phyloP scores from a whole-genome alignment of 1,140 invertebrate species.

The Pseudachorutes palmiensis region DNA sequence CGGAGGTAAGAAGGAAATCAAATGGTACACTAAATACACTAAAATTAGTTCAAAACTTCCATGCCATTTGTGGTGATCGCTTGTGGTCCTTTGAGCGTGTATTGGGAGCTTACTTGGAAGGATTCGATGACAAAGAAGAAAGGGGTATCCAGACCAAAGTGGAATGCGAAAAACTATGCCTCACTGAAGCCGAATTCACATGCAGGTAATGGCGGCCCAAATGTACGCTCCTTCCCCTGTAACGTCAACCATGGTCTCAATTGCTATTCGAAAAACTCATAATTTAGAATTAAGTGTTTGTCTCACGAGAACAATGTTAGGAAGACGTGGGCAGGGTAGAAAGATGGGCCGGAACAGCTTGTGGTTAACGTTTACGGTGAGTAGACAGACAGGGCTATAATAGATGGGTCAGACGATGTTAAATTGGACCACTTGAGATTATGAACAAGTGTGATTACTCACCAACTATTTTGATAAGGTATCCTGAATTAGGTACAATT shows the following conservation, averaged over 20 bases:
- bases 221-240: neutral
- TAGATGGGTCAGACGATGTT: too few species aligned
- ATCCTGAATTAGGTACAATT: too few species aligned
- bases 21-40: neutral
- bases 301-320: too few species aligned
- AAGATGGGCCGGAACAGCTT: too few species aligned
- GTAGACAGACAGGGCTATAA: too few species aligned
- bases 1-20: constrained; percentile 40
- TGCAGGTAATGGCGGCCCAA: constrained; percentile 41
- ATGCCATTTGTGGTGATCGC: constrained; percentile 46
- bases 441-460: too few species aligned
- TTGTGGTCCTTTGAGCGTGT: constrained; percentile 50
- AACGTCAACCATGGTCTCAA: neutral
- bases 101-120: constrained; percentile 45
- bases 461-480: too few species aligned
- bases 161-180: constrained; percentile 48
- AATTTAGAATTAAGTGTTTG: too few species aligned
- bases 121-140: constrained; percentile 46
- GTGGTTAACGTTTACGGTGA: too few species aligned
- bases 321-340: too few species aligned
- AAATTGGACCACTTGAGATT: too few species aligned
- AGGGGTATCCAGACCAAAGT: constrained; percentile 43
- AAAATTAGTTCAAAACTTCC: constrained; percentile 41
- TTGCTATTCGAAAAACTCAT: too few species aligned
- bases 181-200: constrained; percentile 45